Percentiles rank a stretch among this genome's conserved stretches.
Evolutionary conservation across 2,797 vertebrate species (phyloP).

Genomic region (Lutjanus campechanus): DNA sequence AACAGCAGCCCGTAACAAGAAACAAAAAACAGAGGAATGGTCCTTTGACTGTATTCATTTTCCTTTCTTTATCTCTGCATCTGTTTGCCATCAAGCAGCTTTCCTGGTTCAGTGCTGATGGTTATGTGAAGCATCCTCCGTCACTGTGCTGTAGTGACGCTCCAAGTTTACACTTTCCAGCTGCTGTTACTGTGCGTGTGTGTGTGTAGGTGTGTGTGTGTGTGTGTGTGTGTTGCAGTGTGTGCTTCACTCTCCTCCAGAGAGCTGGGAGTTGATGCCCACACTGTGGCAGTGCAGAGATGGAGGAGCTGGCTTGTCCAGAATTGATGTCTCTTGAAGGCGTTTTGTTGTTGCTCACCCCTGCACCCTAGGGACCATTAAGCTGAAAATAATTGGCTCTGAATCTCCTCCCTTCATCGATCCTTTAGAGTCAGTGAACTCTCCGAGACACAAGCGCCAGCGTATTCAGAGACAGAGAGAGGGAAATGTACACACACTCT

Average conservation of each 20-base stretch:
- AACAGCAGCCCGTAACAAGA: not conserved
- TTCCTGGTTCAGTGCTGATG: slow-evolving; percentile 53
- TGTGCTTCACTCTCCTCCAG: slow-evolving; percentile 62
- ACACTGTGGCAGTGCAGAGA: slow-evolving; percentile 72
- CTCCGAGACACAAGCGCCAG: slow-evolving; percentile 76
- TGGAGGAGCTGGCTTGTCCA: slow-evolving; percentile 84
- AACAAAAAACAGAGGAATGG: slow-evolving; percentile 7
- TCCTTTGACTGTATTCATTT: slow-evolving; percentile 18
- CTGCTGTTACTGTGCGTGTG: slow-evolving; percentile 40
- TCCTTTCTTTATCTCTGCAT: slow-evolving; percentile 27
- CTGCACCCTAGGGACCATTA: slow-evolving; percentile 88
- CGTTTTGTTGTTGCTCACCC: slow-evolving; percentile 88
- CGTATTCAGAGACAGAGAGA: slow-evolving; percentile 63
- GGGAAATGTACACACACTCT: slow-evolving; percentile 52
- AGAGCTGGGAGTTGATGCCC: slow-evolving; percentile 76
- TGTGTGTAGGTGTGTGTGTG: slow-evolving; percentile 38
- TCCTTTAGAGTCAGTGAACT: slow-evolving; percentile 89
- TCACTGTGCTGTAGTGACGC: slow-evolving; percentile 49
- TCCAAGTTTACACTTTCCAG: slow-evolving; percentile 63
- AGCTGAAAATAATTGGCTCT: slow-evolving; percentile 92
- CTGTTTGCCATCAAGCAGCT: slow-evolving; percentile 67
- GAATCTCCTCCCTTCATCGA: slow-evolving; percentile 89
- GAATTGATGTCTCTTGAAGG: slow-evolving; percentile 87
- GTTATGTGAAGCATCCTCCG: slow-evolving; percentile 50
- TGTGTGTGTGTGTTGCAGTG: slow-evolving; percentile 26